Conservation (phyloP, 1,140 invertebrate species). For the Thaumetopoea pityocampa region DNA sequence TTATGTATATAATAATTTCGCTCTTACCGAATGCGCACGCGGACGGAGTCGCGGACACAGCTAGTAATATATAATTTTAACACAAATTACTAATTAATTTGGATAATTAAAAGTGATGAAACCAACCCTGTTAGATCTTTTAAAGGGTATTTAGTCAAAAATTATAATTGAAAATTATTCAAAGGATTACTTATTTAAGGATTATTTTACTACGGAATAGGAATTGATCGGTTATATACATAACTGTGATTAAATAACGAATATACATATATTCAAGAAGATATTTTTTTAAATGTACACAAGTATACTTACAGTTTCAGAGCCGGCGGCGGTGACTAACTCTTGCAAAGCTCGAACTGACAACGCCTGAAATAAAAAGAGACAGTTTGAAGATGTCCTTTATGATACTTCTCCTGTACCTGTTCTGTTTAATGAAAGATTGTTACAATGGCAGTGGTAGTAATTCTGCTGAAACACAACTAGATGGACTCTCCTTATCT, state of each 20-base stretch:
- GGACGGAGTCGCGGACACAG: too few species aligned
- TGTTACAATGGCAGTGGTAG: too few species aligned
- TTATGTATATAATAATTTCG: too few species aligned
- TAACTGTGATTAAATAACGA: slow-evolving; percentile 22
- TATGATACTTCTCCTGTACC: too few species aligned
- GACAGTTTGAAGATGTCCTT: neutral
- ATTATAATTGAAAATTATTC: slow-evolving; percentile 51
- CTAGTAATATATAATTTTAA: neutral
- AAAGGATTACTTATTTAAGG: slow-evolving; percentile 20
- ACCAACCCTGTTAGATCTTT: slow-evolving; percentile 18
- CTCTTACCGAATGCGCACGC: too few species aligned
- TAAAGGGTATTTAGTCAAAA: slow-evolving; percentile 32
- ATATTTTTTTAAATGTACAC: too few species aligned
- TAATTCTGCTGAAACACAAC: too few species aligned
- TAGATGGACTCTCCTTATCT: too few species aligned
- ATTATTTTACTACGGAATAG: slow-evolving; percentile 31
- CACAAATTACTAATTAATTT: neutral
- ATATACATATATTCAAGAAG: slow-evolving; percentile 3
- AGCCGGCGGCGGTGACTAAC: slow-evolving; percentile 93
- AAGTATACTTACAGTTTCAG: slow-evolving; percentile 90
- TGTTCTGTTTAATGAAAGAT: too few species aligned
- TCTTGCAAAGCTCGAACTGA: slow-evolving; percentile 99
- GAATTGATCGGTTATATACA: slow-evolving; percentile 34
- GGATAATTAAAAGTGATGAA: slow-evolving; percentile 12
- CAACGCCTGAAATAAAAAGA: slow-evolving; percentile 84